Conservation (phyloP, 2,888 invertebrate species). For the Sinohyriopsis cumingii region DNA sequence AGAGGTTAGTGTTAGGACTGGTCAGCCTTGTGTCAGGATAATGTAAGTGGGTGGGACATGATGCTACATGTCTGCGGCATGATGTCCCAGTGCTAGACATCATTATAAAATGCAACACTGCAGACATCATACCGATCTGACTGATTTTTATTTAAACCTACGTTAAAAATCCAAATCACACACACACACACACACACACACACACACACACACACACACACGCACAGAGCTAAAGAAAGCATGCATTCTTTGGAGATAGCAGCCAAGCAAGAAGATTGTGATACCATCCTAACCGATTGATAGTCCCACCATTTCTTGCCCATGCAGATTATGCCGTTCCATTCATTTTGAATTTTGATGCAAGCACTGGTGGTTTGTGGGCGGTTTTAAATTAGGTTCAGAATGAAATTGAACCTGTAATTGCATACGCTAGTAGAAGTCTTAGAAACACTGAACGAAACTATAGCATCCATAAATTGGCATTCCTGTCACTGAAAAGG, state of each 20-base stretch:
- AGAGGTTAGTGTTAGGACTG: too few species aligned
- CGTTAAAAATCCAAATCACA: too few species aligned
- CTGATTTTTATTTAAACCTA: too few species aligned
- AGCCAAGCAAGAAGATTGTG: conserved; percentile 10
- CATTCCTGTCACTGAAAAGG: conserved; percentile 28
- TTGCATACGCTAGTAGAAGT: conserved; percentile 24
- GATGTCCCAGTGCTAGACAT: too few species aligned
- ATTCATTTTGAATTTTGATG: conserved; percentile 25
- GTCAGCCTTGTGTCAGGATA: too few species aligned
- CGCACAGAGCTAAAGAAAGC: conserved; percentile 4
- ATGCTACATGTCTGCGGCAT: too few species aligned
- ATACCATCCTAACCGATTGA: conserved; percentile 11
- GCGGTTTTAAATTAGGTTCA: conserved; percentile 24
- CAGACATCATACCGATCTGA: too few species aligned
- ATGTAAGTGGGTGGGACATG: too few species aligned
- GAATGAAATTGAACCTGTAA: conserved; percentile 12
- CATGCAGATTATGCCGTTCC: conserved; percentile 29
- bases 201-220: too few species aligned
- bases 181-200: too few species aligned
- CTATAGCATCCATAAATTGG: conserved; percentile 23
- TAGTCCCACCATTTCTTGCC: conserved; percentile 17
- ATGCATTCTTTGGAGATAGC: conserved; percentile 10
- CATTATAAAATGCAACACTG: too few species aligned
- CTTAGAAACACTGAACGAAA: conserved; percentile 14
- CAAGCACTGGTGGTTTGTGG: conserved; percentile 9